These are phyloP conservation scores for Apamea anceps DNA, from an alignment of 2,888 invertebrate genomes.

Conservation along the genomic window DNA sequence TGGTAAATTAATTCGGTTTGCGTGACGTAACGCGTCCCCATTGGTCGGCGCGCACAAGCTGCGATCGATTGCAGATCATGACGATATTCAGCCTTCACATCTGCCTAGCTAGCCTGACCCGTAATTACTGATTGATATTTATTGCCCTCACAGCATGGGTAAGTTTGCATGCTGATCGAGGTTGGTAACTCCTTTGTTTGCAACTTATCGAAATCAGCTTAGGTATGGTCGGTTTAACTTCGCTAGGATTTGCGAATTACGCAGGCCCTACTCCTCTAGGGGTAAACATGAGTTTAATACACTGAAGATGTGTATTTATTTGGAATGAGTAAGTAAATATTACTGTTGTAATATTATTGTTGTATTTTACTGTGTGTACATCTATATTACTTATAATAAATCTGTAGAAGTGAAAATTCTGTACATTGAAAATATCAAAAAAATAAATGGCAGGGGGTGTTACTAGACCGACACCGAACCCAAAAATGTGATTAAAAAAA, in stretches of 20 bases:
- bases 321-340: too few relatives aligned
- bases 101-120: conserved; percentile 76
- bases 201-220: not conserved
- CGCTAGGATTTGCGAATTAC: not conserved
- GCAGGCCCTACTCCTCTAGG: not conserved
- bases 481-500: too few relatives aligned
- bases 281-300: not conserved
- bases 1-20: conserved; percentile 80
- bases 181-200: conserved; percentile 28
- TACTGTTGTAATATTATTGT: too few relatives aligned
- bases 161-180: conserved; percentile 57
- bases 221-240: not conserved
- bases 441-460: too few relatives aligned
- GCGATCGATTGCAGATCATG: conserved; percentile 87
- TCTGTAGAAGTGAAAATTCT: too few relatives aligned
- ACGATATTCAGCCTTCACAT: conserved; percentile 84
- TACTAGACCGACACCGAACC: too few relatives aligned
- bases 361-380: too few relatives aligned
- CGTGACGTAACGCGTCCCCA: conserved; percentile 72
- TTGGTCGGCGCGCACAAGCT: conserved; percentile 86
- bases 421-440: too few relatives aligned
- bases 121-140: conserved; percentile 69
- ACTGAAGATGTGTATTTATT: not conserved
- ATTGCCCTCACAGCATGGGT: conserved; percentile 57
- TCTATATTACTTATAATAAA: too few relatives aligned